Evolutionary conservation across 2,888 invertebrate genomes (phyloP).

Genomic region (Drosophila subquinaria): DNA sequence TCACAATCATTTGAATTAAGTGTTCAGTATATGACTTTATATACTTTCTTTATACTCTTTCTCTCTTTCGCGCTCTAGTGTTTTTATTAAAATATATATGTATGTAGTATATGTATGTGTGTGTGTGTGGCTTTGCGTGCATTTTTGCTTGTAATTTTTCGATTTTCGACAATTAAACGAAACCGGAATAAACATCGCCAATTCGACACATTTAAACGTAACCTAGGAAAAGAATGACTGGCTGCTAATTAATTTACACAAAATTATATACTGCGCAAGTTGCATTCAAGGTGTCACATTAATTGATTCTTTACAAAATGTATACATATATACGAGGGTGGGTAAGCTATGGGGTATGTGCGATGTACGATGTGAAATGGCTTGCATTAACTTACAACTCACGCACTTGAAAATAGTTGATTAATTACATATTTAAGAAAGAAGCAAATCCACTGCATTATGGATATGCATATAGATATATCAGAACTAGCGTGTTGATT

Average conservation of each 20-base stretch:
- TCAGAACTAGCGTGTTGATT: slow-evolving; percentile 61
- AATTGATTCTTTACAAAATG: slow-evolving; percentile 59
- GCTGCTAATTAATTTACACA: slow-evolving; percentile 67
- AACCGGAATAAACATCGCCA: slow-evolving; percentile 48
- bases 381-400: slow-evolving; percentile 64
- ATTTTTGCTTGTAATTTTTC: slow-evolving; percentile 30
- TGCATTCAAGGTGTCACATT: slow-evolving; percentile 46
- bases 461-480: slow-evolving; percentile 44
- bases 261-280: slow-evolving; percentile 33
- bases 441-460: slow-evolving; percentile 46
- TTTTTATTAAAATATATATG: slow-evolving; percentile 46
- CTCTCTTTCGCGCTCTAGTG: slow-evolving; percentile 19
- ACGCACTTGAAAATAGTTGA: slow-evolving; percentile 59
- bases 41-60: slow-evolving; percentile 32
- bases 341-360: slow-evolving; percentile 23
- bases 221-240: slow-evolving; percentile 60
- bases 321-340: slow-evolving; percentile 33
- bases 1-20: slow-evolving; percentile 81
- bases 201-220: slow-evolving; percentile 54
- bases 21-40: slow-evolving; percentile 53
- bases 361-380: slow-evolving; percentile 40
- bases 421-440: slow-evolving; percentile 64
- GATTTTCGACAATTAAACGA: slow-evolving; percentile 49
- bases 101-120: slow-evolving; percentile 31
- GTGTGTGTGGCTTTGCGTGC: slow-evolving; percentile 12